Evolutionary conservation across 2,113 vertebrate genomes (phyloP).

Genomic region (Dendropsophus ebraccatus): DNA sequence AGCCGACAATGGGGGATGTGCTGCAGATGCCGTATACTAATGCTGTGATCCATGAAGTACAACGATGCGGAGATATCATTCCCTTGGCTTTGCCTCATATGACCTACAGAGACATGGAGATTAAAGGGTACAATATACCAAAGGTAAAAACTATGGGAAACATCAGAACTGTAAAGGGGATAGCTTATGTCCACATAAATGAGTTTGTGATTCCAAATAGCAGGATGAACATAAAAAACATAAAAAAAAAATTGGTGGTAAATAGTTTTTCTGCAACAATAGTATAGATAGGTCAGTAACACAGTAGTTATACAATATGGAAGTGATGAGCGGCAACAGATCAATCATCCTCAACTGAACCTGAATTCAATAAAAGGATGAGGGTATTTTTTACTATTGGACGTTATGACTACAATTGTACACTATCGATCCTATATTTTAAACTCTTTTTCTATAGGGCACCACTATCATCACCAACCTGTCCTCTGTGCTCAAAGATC

Average conservation of each 20-base stretch:
- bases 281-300: no score
- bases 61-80: conserved; percentile 56
- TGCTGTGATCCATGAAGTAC: conserved; percentile 74
- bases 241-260: no score
- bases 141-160: conserved; percentile 66
- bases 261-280: no score
- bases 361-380: no score
- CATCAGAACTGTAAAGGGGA: no score
- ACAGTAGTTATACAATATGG: no score
- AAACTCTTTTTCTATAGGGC: conserved; percentile 66
- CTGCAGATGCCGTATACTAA: conserved; percentile 70
- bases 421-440: neutral
- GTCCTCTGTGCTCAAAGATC: conserved; percentile 77
- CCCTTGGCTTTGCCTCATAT: conserved; percentile 62
- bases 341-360: no score
- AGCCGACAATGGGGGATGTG: conserved; percentile 68
- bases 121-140: conserved; percentile 73
- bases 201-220: no score
- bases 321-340: no score
- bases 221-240: no score
- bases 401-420: neutral
- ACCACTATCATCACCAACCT: conserved; percentile 73
- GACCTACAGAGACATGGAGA: conserved; percentile 61
- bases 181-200: no score
- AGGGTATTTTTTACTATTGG: no score